A percentile compares a stretch with the other conserved stretches of the same genome.
Evolutionary conservation across 2,797 vertebrate genomes (phyloP).

Genomic region (Diglossa cyanea): DNA sequence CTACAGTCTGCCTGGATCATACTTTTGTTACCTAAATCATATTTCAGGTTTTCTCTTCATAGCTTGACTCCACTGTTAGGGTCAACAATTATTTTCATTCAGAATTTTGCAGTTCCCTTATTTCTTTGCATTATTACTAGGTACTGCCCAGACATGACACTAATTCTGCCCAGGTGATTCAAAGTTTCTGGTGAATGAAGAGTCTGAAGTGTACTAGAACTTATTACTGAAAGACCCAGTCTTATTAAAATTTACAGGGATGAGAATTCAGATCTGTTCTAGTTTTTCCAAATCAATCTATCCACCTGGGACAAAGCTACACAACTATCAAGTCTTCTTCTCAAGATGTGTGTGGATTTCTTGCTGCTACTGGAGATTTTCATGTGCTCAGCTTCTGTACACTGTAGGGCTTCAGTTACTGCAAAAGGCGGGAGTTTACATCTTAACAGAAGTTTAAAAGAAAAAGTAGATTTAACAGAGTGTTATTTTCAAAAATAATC

Average conservation of each 20-base stretch:
- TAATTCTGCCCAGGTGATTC: neutral
- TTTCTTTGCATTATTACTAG: neutral
- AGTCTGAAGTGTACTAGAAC: neutral
- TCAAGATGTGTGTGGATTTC: neutral
- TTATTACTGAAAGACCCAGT: neutral
- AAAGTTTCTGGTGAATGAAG: neutral
- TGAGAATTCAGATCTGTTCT: neutral
- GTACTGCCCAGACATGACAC: neutral
- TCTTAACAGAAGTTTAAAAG: neutral
- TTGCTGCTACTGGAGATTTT: neutral
- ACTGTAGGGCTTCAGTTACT: neutral
- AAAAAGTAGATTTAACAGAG: neutral
- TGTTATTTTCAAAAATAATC: neutral
- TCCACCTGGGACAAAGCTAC: neutral
- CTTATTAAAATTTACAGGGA: neutral
- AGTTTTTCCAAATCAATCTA: neutral
- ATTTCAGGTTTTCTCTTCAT: neutral
- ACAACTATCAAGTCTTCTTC: neutral
- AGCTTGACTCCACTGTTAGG: neutral
- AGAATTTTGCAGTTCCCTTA: neutral
- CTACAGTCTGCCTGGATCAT: rapidly evolving
- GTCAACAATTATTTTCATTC: neutral
- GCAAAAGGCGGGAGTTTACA: neutral
- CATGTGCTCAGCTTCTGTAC: neutral
- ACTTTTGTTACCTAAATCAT: neutral